Conservation (phyloP, 2,888 invertebrate species). For the Nowickia ferox region DNA sequence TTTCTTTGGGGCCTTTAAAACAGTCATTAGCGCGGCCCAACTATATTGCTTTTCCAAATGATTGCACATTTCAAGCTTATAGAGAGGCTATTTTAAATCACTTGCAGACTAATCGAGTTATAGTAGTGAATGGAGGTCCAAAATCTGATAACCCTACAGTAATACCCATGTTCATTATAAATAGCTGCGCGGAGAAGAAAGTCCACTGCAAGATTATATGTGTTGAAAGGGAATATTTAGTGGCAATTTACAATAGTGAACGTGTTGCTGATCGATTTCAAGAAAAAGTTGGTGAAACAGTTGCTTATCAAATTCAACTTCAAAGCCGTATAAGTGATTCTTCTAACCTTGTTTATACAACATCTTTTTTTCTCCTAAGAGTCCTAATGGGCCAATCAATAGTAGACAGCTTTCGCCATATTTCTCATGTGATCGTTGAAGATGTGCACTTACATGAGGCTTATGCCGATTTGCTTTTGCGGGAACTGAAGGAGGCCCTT, state of each 20-base stretch:
- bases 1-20: constrained; percentile 73
- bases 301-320: constrained; percentile 84
- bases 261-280: constrained; percentile 88
- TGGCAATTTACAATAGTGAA: constrained; percentile 94
- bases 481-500: constrained; percentile 90
- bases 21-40: constrained; percentile 73
- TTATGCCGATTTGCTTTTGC: constrained; percentile 93
- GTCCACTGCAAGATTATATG: constrained; percentile 92
- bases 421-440: constrained; percentile 93
- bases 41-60: constrained; percentile 45
- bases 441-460: constrained; percentile 97
- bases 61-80: constrained; percentile 50
- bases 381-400: constrained; percentile 92
- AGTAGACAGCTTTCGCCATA: constrained; percentile 75
- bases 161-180: constrained; percentile 94
- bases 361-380: constrained; percentile 84
- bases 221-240: constrained; percentile 94
- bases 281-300: constrained; percentile 87
- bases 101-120: constrained; percentile 86
- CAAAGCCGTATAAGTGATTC: constrained; percentile 76
- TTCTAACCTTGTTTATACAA: constrained; percentile 77
- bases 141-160: constrained; percentile 96
- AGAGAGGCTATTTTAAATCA: constrained; percentile 65
- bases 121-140: constrained; percentile 94
- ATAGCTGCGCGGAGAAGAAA: constrained; percentile 86